Evolutionary conservation across 2,113 vertebrate species (phyloP).

Genomic region (Podilymbus podiceps): DNA sequence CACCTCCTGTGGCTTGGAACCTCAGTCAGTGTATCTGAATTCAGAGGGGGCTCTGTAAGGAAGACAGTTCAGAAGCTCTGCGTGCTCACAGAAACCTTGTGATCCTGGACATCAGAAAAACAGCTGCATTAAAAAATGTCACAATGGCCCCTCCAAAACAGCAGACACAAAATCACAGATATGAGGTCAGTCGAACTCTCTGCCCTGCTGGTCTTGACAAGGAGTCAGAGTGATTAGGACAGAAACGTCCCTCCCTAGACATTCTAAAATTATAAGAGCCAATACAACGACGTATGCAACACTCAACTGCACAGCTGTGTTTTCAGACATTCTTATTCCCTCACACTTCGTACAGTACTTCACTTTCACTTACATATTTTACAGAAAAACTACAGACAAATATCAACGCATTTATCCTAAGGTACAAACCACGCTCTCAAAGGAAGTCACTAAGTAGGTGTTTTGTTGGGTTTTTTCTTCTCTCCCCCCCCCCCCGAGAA

Average conservation of each 20-base stretch:
- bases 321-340: not conserved
- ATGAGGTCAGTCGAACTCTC: not conserved
- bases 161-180: not conserved
- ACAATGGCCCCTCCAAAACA: not conserved
- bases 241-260: not conserved
- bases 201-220: not conserved
- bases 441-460: not conserved
- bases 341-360: not conserved
- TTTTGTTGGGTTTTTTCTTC: too few species aligned
- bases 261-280: not conserved
- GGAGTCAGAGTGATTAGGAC: not conserved
- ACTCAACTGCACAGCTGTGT: not conserved
- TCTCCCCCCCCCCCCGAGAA: not conserved
- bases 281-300: accelerated
- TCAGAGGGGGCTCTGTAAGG: not conserved
- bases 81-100: not conserved
- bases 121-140: not conserved
- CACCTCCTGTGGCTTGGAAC: not conserved
- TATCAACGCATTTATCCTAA: not conserved
- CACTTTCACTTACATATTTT: not conserved
- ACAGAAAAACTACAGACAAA: not conserved
- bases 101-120: not conserved
- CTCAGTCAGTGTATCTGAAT: not conserved
- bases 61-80: not conserved
- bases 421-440: not conserved